Conservation (phyloP, 2,797 vertebrate species). For the Sebastes matsubarae region DNA sequence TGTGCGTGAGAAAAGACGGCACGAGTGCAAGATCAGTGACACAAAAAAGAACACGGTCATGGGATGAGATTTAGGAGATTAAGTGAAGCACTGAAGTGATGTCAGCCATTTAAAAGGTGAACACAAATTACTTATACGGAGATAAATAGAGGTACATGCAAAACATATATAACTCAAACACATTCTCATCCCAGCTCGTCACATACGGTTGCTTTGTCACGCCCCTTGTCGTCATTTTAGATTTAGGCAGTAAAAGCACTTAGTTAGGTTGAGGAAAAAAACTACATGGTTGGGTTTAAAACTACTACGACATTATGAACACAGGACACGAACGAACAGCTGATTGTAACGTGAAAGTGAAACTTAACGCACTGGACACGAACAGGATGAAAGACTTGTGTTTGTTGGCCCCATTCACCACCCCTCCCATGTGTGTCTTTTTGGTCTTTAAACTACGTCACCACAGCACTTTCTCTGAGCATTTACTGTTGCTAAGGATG, state of each 20-base stretch:
- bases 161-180: neutral
- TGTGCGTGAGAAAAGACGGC: constrained; percentile 31
- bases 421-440: too few species aligned
- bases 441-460: too few species aligned
- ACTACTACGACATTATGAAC: neutral
- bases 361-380: too few species aligned
- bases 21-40: constrained; percentile 38
- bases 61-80: constrained; percentile 54
- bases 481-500: neutral
- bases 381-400: too few species aligned
- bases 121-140: constrained; percentile 3
- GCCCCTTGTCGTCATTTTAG: too few species aligned
- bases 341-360: neutral
- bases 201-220: neutral
- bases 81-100: constrained; percentile 28
- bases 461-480: neutral
- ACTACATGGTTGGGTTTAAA: neutral
- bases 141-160: constrained; percentile 25
- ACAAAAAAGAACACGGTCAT: constrained; percentile 45
- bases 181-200: neutral
- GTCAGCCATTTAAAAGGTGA: constrained; percentile 25
- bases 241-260: too few species aligned
- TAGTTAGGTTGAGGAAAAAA: too few species aligned
- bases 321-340: too few species aligned
- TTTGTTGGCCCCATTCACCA: too few species aligned